phyloP scores from a whole-genome alignment of 2,888 invertebrate species.

The Orgyia antiqua region DNA sequence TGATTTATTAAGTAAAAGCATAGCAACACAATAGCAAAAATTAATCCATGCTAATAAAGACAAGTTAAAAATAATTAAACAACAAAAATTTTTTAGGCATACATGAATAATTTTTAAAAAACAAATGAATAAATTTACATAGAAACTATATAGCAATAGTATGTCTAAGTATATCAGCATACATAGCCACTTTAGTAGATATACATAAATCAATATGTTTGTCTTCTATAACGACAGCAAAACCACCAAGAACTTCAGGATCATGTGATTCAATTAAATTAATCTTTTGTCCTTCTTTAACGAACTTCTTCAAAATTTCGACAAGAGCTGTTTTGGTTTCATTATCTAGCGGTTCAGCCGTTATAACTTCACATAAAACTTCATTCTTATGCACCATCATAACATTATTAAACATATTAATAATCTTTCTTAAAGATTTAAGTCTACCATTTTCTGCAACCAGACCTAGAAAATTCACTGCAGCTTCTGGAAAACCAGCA shows the following conservation, averaged over 20 bases:
- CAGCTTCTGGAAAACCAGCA: conserved; percentile 51
- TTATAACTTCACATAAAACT: conserved; percentile 60
- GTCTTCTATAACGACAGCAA: conserved; percentile 60
- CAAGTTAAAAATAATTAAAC: no score
- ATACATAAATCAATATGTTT: conserved; percentile 64
- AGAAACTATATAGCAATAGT: no score
- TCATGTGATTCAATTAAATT: conserved; percentile 54
- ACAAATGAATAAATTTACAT: no score
- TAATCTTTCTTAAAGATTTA: conserved; percentile 48
- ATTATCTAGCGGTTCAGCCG: conserved; percentile 51
- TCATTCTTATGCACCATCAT: conserved; percentile 65
- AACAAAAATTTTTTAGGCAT: no score
- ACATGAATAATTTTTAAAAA: no score
- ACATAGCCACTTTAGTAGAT: conserved; percentile 48
- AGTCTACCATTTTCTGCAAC: conserved; percentile 63
- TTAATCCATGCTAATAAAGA: no score
- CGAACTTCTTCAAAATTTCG: conserved; percentile 45
- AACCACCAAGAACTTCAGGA: conserved; percentile 52
- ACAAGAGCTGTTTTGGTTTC: conserved; percentile 34
- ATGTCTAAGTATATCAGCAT: conserved; percentile 47
- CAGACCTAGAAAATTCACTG: conserved; percentile 45
- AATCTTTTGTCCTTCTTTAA: conserved; percentile 48
- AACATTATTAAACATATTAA: conserved; percentile 44
- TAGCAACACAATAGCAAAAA: no score
- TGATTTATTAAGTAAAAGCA: no score